Evolutionary conservation across 2,888 invertebrate species (phyloP).

Genomic region (Alcis repandata): DNA sequence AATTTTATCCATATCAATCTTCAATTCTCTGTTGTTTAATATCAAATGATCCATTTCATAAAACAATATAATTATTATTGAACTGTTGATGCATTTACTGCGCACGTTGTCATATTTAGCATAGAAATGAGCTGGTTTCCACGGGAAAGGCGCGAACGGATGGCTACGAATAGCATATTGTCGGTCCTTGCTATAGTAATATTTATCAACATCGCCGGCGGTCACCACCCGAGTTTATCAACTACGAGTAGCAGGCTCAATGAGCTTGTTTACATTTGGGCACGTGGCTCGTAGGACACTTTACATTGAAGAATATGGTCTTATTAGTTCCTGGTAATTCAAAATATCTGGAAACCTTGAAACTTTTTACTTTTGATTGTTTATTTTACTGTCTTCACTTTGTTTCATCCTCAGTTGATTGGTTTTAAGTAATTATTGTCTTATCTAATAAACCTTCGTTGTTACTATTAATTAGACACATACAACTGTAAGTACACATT

Average conservation of each 20-base stretch:
- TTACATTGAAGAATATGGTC: slow-evolving; percentile 10
- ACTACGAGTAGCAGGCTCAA: slow-evolving; percentile 43
- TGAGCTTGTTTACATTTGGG: slow-evolving; percentile 48
- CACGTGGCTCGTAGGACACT: slow-evolving; percentile 45
- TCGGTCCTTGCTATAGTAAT: slow-evolving; percentile 10
- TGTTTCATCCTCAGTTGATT: not conserved
- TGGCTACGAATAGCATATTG: slow-evolving; percentile 16
- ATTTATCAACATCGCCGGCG: slow-evolving; percentile 47
- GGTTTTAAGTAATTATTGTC: not conserved
- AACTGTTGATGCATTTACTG: slow-evolving; percentile 14
- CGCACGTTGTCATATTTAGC: slow-evolving; percentile 28
- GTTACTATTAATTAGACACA: too few relatives aligned
- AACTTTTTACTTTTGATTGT: not conserved
- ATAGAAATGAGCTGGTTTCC: slow-evolving; percentile 38
- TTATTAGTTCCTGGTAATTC: slow-evolving; percentile 11
- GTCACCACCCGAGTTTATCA: slow-evolving; percentile 42
- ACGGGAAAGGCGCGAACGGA: slow-evolving; percentile 34
- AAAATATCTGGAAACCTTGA: not conserved
- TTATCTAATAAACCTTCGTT: not conserved
- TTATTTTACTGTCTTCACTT: not conserved
- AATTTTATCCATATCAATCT: not conserved
- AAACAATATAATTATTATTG: too few relatives aligned
- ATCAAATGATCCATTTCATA: not conserved
- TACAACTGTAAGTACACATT: not conserved
- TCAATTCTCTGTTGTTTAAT: not conserved